Evolutionary conservation across 2,113 vertebrate species (phyloP).

Genomic region (Microcebus tavaratra): DNA sequence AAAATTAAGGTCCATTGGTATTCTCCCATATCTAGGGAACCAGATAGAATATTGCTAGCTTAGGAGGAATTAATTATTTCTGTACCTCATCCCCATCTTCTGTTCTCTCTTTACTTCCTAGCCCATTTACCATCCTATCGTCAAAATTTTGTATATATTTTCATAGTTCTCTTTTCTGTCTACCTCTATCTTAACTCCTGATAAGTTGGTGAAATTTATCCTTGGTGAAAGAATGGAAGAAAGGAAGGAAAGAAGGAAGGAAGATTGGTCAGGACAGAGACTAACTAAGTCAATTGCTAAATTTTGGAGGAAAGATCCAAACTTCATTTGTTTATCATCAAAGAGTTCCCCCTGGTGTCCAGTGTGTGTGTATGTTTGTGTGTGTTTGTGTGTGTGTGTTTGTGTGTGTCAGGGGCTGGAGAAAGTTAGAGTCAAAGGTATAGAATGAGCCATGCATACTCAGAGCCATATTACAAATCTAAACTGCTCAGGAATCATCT

Average conservation of each 20-base stretch:
- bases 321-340: not conserved
- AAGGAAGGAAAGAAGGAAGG: not conserved
- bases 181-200: not conserved
- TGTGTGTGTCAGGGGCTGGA: not conserved
- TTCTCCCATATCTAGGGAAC: not conserved
- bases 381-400: not conserved
- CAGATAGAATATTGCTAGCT: not conserved
- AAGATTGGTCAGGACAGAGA: not conserved
- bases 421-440: not conserved
- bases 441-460: not conserved
- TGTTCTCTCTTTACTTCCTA: not conserved
- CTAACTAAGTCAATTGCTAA: not conserved
- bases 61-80: not conserved
- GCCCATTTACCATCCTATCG: not conserved
- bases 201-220: not conserved
- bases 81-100: not conserved
- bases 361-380: not conserved
- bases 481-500: not conserved
- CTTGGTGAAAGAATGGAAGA: not conserved
- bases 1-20: not conserved
- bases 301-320: not conserved
- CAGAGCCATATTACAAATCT: not conserved
- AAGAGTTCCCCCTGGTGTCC: not conserved
- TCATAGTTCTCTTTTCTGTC: constrained; percentile 16
- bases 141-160: not conserved